Evolutionary conservation across 2,888 invertebrate genomes (phyloP).

Genomic region (Stenoptilia bipunctidactyla): DNA sequence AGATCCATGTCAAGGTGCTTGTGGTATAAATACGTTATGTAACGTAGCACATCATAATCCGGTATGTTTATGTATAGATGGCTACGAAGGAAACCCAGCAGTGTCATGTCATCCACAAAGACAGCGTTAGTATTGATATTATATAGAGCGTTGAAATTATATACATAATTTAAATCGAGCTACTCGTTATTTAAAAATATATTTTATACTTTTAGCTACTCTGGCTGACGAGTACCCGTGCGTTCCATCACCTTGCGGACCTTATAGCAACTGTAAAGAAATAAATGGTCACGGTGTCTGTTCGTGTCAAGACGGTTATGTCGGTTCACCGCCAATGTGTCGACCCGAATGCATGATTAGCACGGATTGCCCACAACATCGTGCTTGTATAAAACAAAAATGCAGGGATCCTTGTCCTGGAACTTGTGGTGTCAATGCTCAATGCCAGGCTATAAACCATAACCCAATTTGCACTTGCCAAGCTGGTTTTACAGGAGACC

Average conservation of each 20-base stretch:
- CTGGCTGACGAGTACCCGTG: conserved; percentile 74
- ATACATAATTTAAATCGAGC: no score
- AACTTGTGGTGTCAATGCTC: conserved; percentile 80
- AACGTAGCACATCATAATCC: conserved; percentile 86
- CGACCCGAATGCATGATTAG: conserved; percentile 83
- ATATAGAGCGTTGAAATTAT: no score
- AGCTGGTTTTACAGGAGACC: conserved; percentile 82
- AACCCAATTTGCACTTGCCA: conserved; percentile 86
- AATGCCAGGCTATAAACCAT: conserved; percentile 82
- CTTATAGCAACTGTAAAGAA: conserved; percentile 81
- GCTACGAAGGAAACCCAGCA: conserved; percentile 83
- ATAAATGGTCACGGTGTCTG: conserved; percentile 82
- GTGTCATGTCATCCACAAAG: conserved; percentile 63
- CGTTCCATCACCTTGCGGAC: conserved; percentile 81
- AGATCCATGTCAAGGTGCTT: conserved; percentile 86
- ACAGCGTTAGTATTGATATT: conserved; percentile 51
- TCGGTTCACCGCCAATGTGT: conserved; percentile 83
- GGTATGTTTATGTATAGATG: conserved; percentile 82
- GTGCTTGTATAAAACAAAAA: conserved; percentile 78
- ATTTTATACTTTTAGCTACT: conserved; percentile 45
- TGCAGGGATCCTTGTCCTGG: conserved; percentile 84
- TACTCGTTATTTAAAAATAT: no score
- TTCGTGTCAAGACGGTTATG: conserved; percentile 80
- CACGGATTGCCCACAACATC: conserved; percentile 81
- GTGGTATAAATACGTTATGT: conserved; percentile 85